Percentiles rank a stretch among this genome's conserved stretches.
Evolutionary conservation across 92 coral and sea anemone genomes (phyloP).

Genomic region (Phymanthus crucifer): DNA sequence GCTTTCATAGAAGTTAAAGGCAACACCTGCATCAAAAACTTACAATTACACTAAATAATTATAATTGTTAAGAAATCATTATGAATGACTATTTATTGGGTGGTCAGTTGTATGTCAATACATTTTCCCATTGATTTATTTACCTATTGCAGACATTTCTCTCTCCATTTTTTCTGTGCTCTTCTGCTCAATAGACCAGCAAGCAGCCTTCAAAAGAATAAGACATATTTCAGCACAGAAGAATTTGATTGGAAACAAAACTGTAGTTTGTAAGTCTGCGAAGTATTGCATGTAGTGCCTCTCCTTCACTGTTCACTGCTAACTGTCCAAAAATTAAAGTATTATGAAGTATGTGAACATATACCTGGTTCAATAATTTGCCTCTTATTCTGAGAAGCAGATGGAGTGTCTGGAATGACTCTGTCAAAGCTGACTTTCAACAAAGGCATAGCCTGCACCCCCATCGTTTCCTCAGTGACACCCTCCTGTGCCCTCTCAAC

Average conservation of each 20-base stretch:
- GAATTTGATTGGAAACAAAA: no score
- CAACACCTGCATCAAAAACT: slow-evolving; percentile 19
- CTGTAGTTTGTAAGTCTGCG: no score
- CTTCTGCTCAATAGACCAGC: slow-evolving; percentile 31
- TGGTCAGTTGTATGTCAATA: no score
- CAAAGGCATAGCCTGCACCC: slow-evolving; percentile 14
- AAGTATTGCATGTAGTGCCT: no score
- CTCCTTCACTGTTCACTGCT: no score
- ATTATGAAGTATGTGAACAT: neutral
- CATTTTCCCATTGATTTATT: no score
- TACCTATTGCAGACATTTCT: slow-evolving; percentile 37
- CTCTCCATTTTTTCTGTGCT: slow-evolving; percentile 15
- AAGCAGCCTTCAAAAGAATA: no score
- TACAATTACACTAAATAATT: neutral
- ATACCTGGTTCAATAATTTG: slow-evolving; percentile 50
- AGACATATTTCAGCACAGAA: no score
- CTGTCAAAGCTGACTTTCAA: slow-evolving; percentile 6
- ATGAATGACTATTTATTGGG: no score
- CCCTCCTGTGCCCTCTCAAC: neutral
- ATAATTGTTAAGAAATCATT: no score
- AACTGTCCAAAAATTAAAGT: no score
- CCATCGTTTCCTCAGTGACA: neutral
- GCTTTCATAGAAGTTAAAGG: slow-evolving; percentile 23
- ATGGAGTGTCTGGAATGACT: slow-evolving; percentile 33
- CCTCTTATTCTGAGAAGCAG: slow-evolving; percentile 42